Percentiles rank a stretch among this genome's conserved stretches.
Evolutionary conservation across 2,888 invertebrate species (phyloP).

Genomic region (Chaitophorus viminalis): DNA sequence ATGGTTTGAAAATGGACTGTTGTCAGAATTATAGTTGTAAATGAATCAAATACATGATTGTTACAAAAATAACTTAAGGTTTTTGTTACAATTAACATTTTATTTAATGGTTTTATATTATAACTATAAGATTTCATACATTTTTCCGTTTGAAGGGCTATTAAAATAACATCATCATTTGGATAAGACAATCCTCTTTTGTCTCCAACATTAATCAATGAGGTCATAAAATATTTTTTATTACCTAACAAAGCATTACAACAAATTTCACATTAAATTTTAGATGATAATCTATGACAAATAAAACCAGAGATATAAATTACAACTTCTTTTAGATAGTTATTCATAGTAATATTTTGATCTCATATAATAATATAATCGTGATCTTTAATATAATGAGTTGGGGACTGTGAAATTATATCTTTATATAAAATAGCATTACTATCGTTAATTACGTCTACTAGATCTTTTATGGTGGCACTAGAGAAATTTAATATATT

Average conservation of each 20-base stretch:
- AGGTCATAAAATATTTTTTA: constrained; percentile 15
- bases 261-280: constrained; percentile 39
- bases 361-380: neutral
- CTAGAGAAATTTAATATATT: constrained; percentile 14
- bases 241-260: constrained; percentile 22
- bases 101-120: neutral
- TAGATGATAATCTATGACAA: constrained; percentile 40
- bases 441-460: neutral
- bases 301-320: constrained; percentile 52
- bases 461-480: neutral
- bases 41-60: constrained; percentile 15
- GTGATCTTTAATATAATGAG: constrained; percentile 27
- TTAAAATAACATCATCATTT: constrained; percentile 6
- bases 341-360: constrained; percentile 10
- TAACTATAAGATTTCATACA: neutral
- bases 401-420: constrained; percentile 22
- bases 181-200: constrained; percentile 30
- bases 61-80: constrained; percentile 26
- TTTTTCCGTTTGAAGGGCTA: constrained; percentile 4
- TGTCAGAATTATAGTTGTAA: neutral
- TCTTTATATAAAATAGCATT: constrained; percentile 24
- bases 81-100: constrained; percentile 24
- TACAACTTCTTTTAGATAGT: constrained; percentile 13
- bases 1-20: constrained; percentile 21
- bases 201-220: constrained; percentile 14